Evolutionary conservation across 1,140 invertebrate genomes (phyloP), one percentile per base, ranked within the genome.

Genomic region (Drosophila bipectinata): DNA sequence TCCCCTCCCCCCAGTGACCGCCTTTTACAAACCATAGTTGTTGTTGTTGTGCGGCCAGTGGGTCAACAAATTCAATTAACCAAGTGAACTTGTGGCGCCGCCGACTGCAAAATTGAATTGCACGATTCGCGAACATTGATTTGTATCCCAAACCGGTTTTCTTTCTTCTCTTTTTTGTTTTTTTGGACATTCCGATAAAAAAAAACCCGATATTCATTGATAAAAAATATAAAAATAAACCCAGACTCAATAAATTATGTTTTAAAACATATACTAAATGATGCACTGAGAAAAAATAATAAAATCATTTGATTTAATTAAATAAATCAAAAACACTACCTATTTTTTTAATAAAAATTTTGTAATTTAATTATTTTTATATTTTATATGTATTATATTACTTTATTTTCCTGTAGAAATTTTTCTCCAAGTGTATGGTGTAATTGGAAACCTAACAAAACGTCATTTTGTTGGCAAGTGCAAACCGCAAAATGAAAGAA

Each of bases 1-100:
- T 54, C 8, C 4, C n/a, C 21, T 4, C 1, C 37, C 12, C 12
- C 1, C 21, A 21, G n/a, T 14, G 4, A 8, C n/a, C 37, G n/a
- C 37, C 10, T 41, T n/a, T 41, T 41, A 10, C 30, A 9, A 32
- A 8, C 30, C 30, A 8, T 30, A 6, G 32, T 6, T 1, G 28
- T 30, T 7, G 28, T 48, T 34, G 61, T 62, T 52, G 66, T 55
- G 58, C 56, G 71, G 68, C 57, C 68, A 79, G 71, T 88, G 83
- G 82, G 82, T 88, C 83, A 87, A 74, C 79, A 82, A 87, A 87
- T 87, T 87, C 75, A 87, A 87, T 87, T 83, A 87, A 82, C 83
- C 75, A 87, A 74, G 60, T 85, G 81, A 85, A 85, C 81, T 85
- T 85, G 81, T 82, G 78, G 82, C 78, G 81, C 77, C 78, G 68